Evolutionary conservation across 2,888 invertebrate genomes (phyloP), one percentile per base, ranked within the genome.

Genomic region (Drosophila planitibia): DNA sequence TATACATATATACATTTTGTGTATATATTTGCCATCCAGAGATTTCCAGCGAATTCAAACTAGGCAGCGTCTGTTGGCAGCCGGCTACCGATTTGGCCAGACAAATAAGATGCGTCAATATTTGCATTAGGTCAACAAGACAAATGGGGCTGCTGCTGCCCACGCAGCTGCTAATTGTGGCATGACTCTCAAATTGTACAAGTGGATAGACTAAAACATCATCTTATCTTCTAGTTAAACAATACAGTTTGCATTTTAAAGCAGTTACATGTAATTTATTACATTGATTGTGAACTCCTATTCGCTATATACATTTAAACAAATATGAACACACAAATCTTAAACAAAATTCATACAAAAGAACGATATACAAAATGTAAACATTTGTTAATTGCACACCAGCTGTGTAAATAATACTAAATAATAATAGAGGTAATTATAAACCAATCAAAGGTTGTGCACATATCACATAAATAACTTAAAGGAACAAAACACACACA

Each of bases 251-350:
- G 5, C 25, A 30, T 14, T 41, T 70, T 64, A 54, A 81, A 80
- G 80, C 80, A 72, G 68, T 79, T 79, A 55, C 35, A 72, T 81
- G 81, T 81, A 74, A 69, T 82, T 82, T 80, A 82, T 82, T 82
- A 82, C 77, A 82, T 77, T 82, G 82, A 82, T 82, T 82, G 82
- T 82, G 82, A 74, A 72, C 64, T 74, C 59, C 62, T 82, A 74
- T 74, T 70, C 70, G 74, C 80, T 78, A 74, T 80, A 70, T 82
- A 82, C 70, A 81, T 30, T 66, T 22, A 51, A 49, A 64, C 37
- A 39, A 70, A 54, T 41, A 19, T 30, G 35, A 55, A 51, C 19
- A 64, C 41, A 30, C 33, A 65, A 59, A 75, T 39, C 37, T 49
- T 52, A 51, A 44, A 12, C 5, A 5, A 5, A 33, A 35, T 53